phyloP scores from a whole-genome alignment of 2,797 vertebrate species.

The Darevskia nairensis region DNA sequence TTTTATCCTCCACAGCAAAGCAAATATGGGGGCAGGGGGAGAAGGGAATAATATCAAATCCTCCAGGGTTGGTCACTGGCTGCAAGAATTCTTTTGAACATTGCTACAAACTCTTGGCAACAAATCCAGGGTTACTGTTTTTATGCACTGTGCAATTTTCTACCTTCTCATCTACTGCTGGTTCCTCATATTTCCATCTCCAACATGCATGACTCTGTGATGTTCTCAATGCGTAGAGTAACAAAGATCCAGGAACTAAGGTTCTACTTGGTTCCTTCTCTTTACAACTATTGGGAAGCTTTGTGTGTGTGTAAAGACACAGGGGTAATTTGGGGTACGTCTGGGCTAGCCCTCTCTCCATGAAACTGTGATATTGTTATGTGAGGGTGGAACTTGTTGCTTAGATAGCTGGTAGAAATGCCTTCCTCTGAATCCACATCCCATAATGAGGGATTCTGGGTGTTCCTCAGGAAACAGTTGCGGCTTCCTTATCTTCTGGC shows the following conservation, averaged over 20 bases:
- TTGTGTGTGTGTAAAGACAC: not conserved
- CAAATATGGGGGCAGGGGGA: not conserved
- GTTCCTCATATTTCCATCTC: accelerated
- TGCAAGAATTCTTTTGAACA: not conserved
- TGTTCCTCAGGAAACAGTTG: not conserved
- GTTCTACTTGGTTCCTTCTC: not conserved
- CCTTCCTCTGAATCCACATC: not conserved
- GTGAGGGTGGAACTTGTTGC: not conserved
- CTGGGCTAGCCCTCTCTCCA: not conserved
- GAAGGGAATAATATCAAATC: not conserved
- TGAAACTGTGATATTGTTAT: not conserved
- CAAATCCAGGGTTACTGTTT: not conserved
- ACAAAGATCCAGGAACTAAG: not conserved
- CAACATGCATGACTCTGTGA: not conserved
- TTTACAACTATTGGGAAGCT: not conserved
- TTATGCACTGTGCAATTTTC: accelerated
- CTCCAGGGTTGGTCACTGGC: not conserved
- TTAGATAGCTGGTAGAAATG: not conserved
- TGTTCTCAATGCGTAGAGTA: not conserved
- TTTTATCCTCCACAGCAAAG: not conserved
- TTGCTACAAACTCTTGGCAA: not conserved
- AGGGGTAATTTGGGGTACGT: not conserved
- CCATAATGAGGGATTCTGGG: not conserved
- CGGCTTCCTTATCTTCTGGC: not conserved
- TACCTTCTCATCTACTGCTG: not conserved